Evolutionary conservation across 2,888 invertebrate species (phyloP).

Genomic region (Lydus trimaculatus): DNA sequence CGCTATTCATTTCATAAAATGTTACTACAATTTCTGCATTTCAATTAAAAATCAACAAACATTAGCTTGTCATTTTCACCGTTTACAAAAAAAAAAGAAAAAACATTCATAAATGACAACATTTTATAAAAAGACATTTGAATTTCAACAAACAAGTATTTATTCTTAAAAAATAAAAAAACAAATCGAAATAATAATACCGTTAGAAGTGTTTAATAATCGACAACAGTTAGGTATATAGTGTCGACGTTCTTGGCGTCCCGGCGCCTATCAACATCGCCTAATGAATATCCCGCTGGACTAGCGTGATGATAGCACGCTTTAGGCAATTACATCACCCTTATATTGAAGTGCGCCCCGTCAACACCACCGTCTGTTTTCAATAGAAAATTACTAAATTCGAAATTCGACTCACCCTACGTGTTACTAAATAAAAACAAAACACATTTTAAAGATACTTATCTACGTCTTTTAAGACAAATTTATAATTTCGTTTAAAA

Average conservation of each 20-base stretch:
- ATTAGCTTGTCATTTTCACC: conserved; percentile 55
- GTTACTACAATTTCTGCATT: conserved; percentile 50
- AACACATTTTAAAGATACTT: background rate
- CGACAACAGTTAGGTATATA: conserved; percentile 36
- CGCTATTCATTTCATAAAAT: conserved; percentile 44
- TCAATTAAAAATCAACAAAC: conserved; percentile 58
- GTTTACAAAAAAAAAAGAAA: conserved; percentile 16
- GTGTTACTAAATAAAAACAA: background rate
- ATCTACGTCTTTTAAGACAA: background rate
- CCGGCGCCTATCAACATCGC: conserved; percentile 34
- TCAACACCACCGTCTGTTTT: background rate
- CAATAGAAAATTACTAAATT: background rate
- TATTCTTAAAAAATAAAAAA: too few relatives aligned
- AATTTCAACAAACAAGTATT: background rate
- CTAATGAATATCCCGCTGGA: conserved; percentile 41
- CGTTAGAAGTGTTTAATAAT: conserved; percentile 31
- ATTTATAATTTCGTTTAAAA: too few relatives aligned
- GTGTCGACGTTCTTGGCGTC: conserved; percentile 30
- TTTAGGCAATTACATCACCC: conserved; percentile 37
- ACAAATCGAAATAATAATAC: conserved; percentile 25
- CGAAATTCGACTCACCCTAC: background rate
- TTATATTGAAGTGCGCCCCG: background rate
- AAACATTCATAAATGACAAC: background rate
- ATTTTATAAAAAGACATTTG: too few relatives aligned
- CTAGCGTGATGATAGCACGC: conserved; percentile 40